A percentile compares a stretch with the other conserved stretches of the same genome.
These are phyloP conservation scores for Drosophila orosa DNA, from an alignment of 1,140 invertebrate genomes.

Conservation along the genomic window DNA sequence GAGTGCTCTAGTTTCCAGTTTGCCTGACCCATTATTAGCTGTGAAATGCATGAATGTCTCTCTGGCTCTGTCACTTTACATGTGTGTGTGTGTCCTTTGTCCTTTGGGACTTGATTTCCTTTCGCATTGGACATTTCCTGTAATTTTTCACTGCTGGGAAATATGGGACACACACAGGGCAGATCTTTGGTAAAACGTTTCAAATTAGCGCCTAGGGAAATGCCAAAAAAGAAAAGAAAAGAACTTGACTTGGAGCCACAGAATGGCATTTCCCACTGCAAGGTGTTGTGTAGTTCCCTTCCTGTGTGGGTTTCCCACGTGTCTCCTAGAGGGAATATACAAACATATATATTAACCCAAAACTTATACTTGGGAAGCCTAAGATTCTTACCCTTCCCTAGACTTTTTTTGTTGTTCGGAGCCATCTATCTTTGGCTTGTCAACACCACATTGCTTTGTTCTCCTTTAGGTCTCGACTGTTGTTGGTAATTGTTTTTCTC, in stretches of 20 bases:
- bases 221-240: slow-evolving; percentile 19
- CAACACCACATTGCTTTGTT: slow-evolving; percentile 57
- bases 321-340: slow-evolving; percentile 19
- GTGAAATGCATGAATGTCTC: slow-evolving; percentile 52
- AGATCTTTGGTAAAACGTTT: slow-evolving; percentile 42
- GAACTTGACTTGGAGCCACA: slow-evolving; percentile 51
- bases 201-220: slow-evolving; percentile 75
- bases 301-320: slow-evolving; percentile 35
- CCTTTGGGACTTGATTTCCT: slow-evolving; percentile 77
- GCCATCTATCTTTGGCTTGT: slow-evolving; percentile 73
- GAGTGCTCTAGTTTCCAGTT: slow-evolving; percentile 69
- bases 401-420: slow-evolving; percentile 30
- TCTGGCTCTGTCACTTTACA: slow-evolving; percentile 25
- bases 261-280: slow-evolving; percentile 45
- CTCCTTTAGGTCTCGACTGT: slow-evolving; percentile 19
- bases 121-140: slow-evolving; percentile 68
- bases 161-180: slow-evolving; percentile 25
- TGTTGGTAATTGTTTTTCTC: slow-evolving; percentile 75
- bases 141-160: slow-evolving; percentile 66
- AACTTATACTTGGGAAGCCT: neutral
- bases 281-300: slow-evolving; percentile 32
- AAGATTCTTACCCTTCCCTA: slow-evolving; percentile 1
- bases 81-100: slow-evolving; percentile 51
- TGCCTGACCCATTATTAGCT: slow-evolving; percentile 60
- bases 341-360: slow-evolving; percentile 32